Percentiles rank a stretch among this genome's conserved stretches.
phyloP scores from a whole-genome alignment of 1,140 invertebrate species.

The Drosophila simulans region DNA sequence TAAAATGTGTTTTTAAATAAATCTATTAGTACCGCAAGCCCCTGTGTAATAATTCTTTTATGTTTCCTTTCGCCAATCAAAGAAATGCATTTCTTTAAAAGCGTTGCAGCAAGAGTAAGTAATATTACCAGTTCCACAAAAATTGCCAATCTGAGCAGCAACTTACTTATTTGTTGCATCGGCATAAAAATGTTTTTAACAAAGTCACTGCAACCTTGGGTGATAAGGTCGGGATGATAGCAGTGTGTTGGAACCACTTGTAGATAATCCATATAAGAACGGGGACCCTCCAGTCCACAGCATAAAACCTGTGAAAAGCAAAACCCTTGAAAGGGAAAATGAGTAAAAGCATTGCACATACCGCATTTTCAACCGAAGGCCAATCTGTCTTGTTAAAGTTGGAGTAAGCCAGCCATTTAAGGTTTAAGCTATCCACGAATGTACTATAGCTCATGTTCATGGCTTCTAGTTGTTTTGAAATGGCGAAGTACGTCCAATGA shows the following conservation, averaged over 20 bases:
- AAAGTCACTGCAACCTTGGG: constrained; percentile 16
- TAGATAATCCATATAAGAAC: constrained; percentile 37
- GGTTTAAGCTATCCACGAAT: background rate
- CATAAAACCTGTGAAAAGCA: constrained; percentile 28
- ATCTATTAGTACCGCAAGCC: too few species aligned
- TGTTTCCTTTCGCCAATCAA: background rate
- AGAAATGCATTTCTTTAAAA: background rate
- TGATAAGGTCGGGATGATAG: constrained; percentile 27
- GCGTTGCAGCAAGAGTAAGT: background rate
- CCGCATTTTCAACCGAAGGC: constrained; percentile 33
- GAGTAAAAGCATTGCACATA: background rate
- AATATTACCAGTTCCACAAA: background rate
- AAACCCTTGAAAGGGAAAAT: too few species aligned
- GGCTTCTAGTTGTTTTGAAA: background rate
- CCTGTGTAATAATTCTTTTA: background rate
- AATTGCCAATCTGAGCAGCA: background rate
- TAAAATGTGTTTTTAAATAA: too few species aligned
- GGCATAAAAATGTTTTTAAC: constrained; percentile 13
- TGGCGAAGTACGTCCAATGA: background rate
- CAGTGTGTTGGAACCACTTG: constrained; percentile 21
- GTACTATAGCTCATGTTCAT: background rate
- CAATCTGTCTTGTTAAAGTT: constrained; percentile 26
- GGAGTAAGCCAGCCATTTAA: constrained; percentile 16
- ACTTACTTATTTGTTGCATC: background rate
- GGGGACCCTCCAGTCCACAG: constrained; percentile 49